Evolutionary conservation across 2,797 vertebrate species (phyloP), one percentile per base, ranked within the genome.

Genomic region (Sebastes miniatus): DNA sequence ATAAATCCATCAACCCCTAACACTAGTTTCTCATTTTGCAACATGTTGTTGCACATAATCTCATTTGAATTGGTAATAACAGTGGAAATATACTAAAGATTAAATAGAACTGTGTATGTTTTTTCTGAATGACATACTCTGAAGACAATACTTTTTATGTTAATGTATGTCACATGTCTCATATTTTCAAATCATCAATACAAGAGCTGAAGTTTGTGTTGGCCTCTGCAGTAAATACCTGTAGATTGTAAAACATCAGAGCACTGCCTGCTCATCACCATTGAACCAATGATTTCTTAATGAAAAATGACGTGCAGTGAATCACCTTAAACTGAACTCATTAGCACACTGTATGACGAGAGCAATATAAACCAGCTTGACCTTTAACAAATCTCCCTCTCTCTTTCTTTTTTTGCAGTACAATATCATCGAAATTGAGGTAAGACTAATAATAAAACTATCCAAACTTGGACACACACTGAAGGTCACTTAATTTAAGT

Each of bases 391-490:
- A n/a, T n/a, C n/a, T n/a, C n/a, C n/a, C n/a, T n/a, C n/a, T n/a
- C n/a, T n/a, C n/a, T n/a, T n/a, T n/a, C n/a, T n/a, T n/a, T 54
- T 25, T 83, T 87, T 81, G 22, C 85, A 94, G 93, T 94, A 92
- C 32, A 61, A 83, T 10, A 10, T 64, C 24, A 88, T 95, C 2
- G 56, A 83, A 73, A 54, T 94, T 64, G 58, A 86, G 92, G 93
- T 94, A 92, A 89, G 91, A 47, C 12, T 6, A 10, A 66, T 5
- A 1, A 39, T 3, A 18, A 52, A 54, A 68, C 16, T 24, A 11
- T 50, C 3, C 3, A 57, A 18, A 25, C 9, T 22, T 59, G 0
- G 5, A 22, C 2, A 32, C 27, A 31, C 31, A 32, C 31, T 32
- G 31, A 32, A 32, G 31, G 2, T 32, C 8, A 32, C 32, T 32